Base-by-base conservation (phyloP, 2,797 vertebrate genomes). In the Fundulus diaphanus region DNA sequence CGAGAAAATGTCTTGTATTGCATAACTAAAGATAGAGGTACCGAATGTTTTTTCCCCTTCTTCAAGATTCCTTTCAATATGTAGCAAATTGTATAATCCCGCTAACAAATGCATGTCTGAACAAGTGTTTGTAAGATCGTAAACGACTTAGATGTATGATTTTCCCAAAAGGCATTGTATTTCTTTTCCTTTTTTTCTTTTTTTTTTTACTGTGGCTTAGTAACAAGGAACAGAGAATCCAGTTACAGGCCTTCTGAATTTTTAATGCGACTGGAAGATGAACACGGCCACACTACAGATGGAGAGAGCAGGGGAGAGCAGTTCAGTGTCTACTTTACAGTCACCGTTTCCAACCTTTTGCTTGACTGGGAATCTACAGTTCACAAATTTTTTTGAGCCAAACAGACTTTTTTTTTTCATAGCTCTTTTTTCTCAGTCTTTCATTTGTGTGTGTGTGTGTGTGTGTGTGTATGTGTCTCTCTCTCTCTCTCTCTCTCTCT, bases 221-320 rank as follows among this genome's bases (percentile, higher is more conserved):
- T 93, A 94, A 93, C 93, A 85, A 85, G 88, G 83, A 82, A 72
- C 82, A 77, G 65, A 84, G 93, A 90, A 79, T 96, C 95, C 85
- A 87, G 93, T 96, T 96, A 92, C 95, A 92, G 88, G 76, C 79
- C 77, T 42, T 81, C 81, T 96, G 88, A 93, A 96, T 96, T 90
- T 95, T 95, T 96, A 91, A 96, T 95, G 92, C 42, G 71, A 82
- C 88, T 79, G 86, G 90, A 90, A 91, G 92, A 92, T 69, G 83
- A 93, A 93, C 90, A 94, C 94, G 20, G 90, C 90, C 90, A 86
- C 90, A 89, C 82, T 92, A 83, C 89, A 92, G 87, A 90, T 90
- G 85, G 85, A 89, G 83, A 83, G 86, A 87, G 89, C 81, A 77
- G 72, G 67, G 61, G 69, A 83, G 73, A 82, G 76, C 73, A 84